phyloP scores from a whole-genome alignment of 2,797 vertebrate species.

The Hephaestus fuliginosus region DNA sequence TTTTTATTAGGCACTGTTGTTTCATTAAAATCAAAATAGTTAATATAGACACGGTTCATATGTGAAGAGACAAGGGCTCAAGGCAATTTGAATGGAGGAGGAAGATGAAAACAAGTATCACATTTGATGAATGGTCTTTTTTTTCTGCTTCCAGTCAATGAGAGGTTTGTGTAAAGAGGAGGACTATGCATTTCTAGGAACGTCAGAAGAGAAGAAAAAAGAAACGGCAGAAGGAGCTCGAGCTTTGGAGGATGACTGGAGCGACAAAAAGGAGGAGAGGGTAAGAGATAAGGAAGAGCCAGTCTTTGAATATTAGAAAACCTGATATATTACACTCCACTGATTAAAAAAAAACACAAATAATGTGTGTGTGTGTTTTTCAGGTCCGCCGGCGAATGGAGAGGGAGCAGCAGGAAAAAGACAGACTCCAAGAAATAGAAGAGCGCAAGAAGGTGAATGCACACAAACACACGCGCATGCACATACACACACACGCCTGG shows the following conservation, averaged over 20 bases:
- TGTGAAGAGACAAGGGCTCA: background rate
- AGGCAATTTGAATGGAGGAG: background rate
- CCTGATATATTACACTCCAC: background rate
- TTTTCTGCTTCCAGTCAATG: conserved; percentile 78
- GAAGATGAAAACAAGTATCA: background rate
- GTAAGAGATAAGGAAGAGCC: conserved; percentile 59
- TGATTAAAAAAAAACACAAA: background rate
- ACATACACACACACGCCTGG: conserved; percentile 26
- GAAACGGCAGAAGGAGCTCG: background rate
- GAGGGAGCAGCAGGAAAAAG: conserved; percentile 72
- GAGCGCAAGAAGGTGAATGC: conserved; percentile 77
- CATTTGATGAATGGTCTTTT: background rate
- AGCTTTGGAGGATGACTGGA: conserved; percentile 48
- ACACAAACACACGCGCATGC: conserved; percentile 13
- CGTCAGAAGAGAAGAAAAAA: background rate
- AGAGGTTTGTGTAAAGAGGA: conserved; percentile 85
- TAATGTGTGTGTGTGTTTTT: conserved; percentile 9
- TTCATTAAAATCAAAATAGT: background rate
- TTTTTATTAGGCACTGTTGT: background rate
- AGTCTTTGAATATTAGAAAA: background rate
- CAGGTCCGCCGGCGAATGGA: conserved; percentile 70
- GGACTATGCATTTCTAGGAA: conserved; percentile 81
- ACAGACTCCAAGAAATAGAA: conserved; percentile 75
- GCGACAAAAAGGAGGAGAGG: conserved; percentile 69
- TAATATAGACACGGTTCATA: background rate